Evolutionary conservation across 1,140 invertebrate genomes (phyloP), one percentile per base, ranked within the genome.

Genomic region (Semibalanus balanoides): DNA sequence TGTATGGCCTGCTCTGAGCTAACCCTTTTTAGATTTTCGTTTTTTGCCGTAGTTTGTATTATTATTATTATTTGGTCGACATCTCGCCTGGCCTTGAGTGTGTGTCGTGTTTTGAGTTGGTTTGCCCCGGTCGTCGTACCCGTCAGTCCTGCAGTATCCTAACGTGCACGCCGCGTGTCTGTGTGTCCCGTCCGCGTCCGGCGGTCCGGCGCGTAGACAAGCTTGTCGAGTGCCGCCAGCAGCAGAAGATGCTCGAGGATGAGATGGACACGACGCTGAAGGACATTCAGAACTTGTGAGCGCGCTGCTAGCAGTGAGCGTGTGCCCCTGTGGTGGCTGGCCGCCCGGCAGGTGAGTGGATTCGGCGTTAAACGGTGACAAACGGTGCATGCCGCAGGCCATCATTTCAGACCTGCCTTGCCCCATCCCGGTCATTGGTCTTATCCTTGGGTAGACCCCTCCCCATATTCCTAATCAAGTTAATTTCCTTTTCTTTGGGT

Each of bases 231-330:
- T 95, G 97, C 88, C 94, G 93, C 87, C 93, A 94, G 87, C 95
- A 95, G 89, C 96, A 95, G 88, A 96, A 95, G 90, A 87, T 93
- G 84, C 90, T 99, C 82, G 92, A 96, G 85, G 93, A 96, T 85
- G 97, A 99, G 86, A 98, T 99, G 93, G 97, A 99, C 86, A 91
- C 93, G 82, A 98, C 96, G 83, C 91, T 99, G 86, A 94, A 97
- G 89, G 96, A 98, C 88, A 96, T 98, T 87, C 95, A 98, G 88
- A 97, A 97, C 87, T 97, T 97, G 94, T 97, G 94, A 91, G 89
- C 83, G 74, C 73, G 35, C 73, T 25, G 51, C 51, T 25, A 64
- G 14, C 22, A 64, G 51, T 64, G 51, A 64, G 51, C 51, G 51
- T 64, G 51, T 11, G 22, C 9, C 51, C 22, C 5, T 25, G 51